Conservation (phyloP, 2,113 vertebrate species). For the Gallinago jamesoni region DNA sequence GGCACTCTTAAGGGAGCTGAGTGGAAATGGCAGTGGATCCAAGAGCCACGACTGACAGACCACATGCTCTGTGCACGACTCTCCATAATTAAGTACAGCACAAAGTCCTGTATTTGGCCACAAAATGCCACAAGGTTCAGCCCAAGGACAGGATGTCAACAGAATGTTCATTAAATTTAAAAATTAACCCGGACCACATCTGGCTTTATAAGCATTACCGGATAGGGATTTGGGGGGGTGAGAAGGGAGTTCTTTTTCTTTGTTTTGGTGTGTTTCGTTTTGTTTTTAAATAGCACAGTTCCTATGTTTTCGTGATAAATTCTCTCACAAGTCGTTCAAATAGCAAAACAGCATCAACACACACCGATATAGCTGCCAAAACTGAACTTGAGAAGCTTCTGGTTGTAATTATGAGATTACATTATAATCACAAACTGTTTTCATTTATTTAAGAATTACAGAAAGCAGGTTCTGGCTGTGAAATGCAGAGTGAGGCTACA, state of each 20-base stretch:
- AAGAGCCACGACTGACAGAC: background rate
- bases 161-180: background rate
- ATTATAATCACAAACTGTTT: background rate
- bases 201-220: background rate
- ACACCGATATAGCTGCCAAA: background rate
- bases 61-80: fast-evolving
- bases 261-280: background rate
- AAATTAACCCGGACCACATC: background rate
- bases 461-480: background rate
- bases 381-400: background rate
- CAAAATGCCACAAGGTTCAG: background rate
- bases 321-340: background rate
- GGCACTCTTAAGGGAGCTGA: background rate
- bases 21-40: background rate
- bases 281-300: background rate
- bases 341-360: background rate
- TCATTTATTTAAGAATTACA: background rate
- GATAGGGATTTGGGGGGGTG: background rate
- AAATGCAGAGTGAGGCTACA: background rate
- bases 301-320: background rate
- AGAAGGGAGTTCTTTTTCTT: background rate
- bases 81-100: background rate
- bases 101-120: background rate
- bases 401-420: background rate
- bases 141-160: background rate